Evolutionary conservation across 1,140 invertebrate species (phyloP), one percentile per base, ranked within the genome.

Genomic region (Anastatus disparis): DNA sequence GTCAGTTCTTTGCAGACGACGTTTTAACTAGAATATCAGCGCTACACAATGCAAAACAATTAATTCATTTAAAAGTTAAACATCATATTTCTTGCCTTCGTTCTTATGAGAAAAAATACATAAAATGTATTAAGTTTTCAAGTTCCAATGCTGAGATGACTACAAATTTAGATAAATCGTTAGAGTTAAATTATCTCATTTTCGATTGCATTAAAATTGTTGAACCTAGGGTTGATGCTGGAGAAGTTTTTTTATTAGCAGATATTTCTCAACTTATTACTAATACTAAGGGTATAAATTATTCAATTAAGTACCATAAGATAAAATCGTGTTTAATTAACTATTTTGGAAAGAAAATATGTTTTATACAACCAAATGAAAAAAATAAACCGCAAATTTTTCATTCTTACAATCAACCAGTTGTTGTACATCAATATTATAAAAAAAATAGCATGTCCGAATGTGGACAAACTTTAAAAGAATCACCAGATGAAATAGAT

Each of bases 301-400:
- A n/a, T n/a, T n/a, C n/a, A 2, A 20, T 63, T 13, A 63, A 63
- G 17, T 7, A 62, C 9, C 3, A 12, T 3, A 62, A 29, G n/a
- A 46, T 62, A 17, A 46, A 46, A 13, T 27, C 17, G 24, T 27
- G 24, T 29, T 48, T 46, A 20, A 46, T 44, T 3, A 17, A 61
- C 3, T 24, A 61, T 42, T 42, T 61, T 42, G n/a, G 24, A 26
- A 15, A 61, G 0, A 61, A 24, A 17, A 56, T 31, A 10, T 20
- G 1, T 35, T 56, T 56, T 17, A 17, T 56, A 2, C 35, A 15
- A 13, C 13, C 22, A 31, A 56, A 56, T 27, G 22, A 61, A 61
- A 61, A 61, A 42, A 42, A 42, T 26, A 26, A 61, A 61, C n/a
- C 56, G 2, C 22, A 42, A 15, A 15, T 22, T 26, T 40, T 61